Evolutionary conservation across 2,888 invertebrate genomes (phyloP), one percentile per base, ranked within the genome.

Genomic region (Cheilosia grossa): DNA sequence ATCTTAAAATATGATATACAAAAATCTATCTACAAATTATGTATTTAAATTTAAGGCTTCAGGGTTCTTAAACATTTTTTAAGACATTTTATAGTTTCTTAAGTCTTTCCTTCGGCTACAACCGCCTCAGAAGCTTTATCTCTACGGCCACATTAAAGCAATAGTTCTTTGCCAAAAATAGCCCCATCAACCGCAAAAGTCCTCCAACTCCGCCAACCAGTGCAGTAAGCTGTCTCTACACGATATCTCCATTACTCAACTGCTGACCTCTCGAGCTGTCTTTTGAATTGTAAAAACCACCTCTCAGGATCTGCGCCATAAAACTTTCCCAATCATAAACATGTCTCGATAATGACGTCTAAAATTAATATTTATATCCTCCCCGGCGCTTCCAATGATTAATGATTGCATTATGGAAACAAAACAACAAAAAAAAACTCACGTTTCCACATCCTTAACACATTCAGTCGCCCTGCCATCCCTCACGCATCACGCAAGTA

Each of bases 391-490:
- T 63, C 49, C 49, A 58, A 61, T 85, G 81, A 85, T 75, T 69
- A 75, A 85, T 85, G 80, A 56, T 49, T 13, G 51, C 27, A 24
- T 53, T 74, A 73, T 66, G 21, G 63, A 15, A 5, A 63, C 1
- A 69, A 61, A 69, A 53, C n/a, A n/a, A n/a, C n/a, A 73, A 78
- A 69, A 61, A 53, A 19, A 40, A 37, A 15, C 24, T 44, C 44
- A 51, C 72, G 67, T 81, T 85, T 66, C 56, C 37, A 78, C 61
- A 82, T 81, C 83, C 83, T 79, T 64, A 69, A 58, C 69, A 63
- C 66, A 85, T 80, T 72, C 33, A 49, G 44, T 63, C 66, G 49
- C 72, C 78, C 53, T 17, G 27, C 27, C 33, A 15, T n/a, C 44
- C 15, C 27, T 27, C 27, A 27, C 27, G 27, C 27, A 6, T 44